Evolutionary conservation across 2,797 vertebrate genomes (phyloP), one percentile per base, ranked within the genome.

Genomic region (Melanotaenia trifasciata): DNA sequence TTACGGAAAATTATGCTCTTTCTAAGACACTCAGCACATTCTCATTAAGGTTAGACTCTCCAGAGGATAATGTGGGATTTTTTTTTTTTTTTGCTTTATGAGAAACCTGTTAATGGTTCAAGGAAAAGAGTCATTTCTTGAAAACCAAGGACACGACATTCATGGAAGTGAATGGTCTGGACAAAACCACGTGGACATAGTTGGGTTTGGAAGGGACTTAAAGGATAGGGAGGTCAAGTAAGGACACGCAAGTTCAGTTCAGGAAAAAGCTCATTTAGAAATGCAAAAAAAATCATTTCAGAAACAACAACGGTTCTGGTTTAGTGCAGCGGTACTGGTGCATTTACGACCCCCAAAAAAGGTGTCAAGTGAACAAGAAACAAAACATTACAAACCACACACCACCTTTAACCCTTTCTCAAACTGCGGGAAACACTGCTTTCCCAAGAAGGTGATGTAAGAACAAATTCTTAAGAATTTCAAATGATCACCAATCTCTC

Each of bases 401-500:
- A 12, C 26, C 0, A 2, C 38, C 58, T 30, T 0, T 0, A 64
- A 64, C 7, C 38, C 65, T 36, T 14, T 47, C 30, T 62, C 50
- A 51, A 69, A 56, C 64, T 72, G 74, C 75, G 73, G 73, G 76
- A 89, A 88, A 87, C 4, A 0, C 36, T 10, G 20, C 74, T 77
- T 79, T 84, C 64, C 73, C 59, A 80, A 68, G 74, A 69, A 79
- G 64, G 64, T 74, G 67, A 81, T 74, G 74, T 63, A 81, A 85
- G 56, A 33, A 60, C 53, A 26, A 56, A 59, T 77, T 74, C 72
- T 80, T 53, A 35, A 65, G 69, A 81, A 83, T 75, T 59, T 79
- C 26, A 73, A 66, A 84, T n/a, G 32, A 74, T 66, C 58, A 76
- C 82, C 81, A 53, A 73, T 79, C 58, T 60, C 36, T 74, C 24